Evolutionary conservation across 1,140 invertebrate genomes (phyloP).

Genomic region (Steinernema khuongi): DNA sequence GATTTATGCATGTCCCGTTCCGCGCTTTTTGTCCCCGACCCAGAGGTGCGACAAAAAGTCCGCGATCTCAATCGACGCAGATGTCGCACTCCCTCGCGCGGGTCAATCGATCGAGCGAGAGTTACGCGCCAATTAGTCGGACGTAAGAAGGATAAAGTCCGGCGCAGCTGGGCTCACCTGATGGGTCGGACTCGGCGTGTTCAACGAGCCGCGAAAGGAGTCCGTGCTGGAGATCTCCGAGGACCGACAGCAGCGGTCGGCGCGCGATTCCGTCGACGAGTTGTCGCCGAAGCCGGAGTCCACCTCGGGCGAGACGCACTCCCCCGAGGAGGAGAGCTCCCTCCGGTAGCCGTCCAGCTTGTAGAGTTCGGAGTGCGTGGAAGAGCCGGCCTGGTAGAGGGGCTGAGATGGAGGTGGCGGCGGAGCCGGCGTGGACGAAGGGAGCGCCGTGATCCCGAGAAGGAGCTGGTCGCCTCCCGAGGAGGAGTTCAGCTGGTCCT

Average conservation of each 20-base stretch:
- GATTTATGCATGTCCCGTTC: not conserved
- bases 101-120: not conserved
- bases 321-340: constrained; percentile 40
- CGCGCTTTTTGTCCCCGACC: not conserved
- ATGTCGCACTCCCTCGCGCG: not conserved
- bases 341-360: constrained; percentile 20
- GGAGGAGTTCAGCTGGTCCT: constrained; percentile 59
- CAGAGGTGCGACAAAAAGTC: not conserved
- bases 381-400: constrained; percentile 37
- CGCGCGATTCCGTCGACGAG: constrained; percentile 80
- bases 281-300: constrained; percentile 95
- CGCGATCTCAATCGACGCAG: not conserved
- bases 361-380: not conserved
- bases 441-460: constrained; percentile 60
- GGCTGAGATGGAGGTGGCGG: constrained; percentile 13
- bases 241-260: constrained; percentile 69
- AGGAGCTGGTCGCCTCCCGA: constrained; percentile 69
- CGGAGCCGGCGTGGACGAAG: not conserved
- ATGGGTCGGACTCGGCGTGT: constrained; percentile 54
- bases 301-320: constrained; percentile 80
- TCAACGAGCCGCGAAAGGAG: constrained; percentile 48
- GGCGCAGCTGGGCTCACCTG: not conserved
- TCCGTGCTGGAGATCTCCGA: constrained; percentile 43
- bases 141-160: not conserved
- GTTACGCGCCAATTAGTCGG: constrained; percentile 11